Evolutionary conservation across 2,888 invertebrate genomes (phyloP).

Genomic region (Thyatira batis): DNA sequence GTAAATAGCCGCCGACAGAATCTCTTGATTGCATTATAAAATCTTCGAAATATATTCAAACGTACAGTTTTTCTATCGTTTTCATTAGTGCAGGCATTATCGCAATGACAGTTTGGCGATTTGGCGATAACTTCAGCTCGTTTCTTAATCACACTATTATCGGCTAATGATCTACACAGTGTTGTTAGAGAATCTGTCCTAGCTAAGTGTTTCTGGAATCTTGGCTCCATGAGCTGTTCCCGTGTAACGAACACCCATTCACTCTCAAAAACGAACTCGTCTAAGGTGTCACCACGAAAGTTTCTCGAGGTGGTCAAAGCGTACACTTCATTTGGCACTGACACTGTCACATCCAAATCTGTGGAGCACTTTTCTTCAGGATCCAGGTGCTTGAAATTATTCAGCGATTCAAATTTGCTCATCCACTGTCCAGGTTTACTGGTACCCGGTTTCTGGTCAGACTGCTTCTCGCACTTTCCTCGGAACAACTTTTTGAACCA

Average conservation of each 20-base stretch:
- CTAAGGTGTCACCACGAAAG: slow-evolving; percentile 58
- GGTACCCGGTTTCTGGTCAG: slow-evolving; percentile 32
- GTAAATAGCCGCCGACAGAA: slow-evolving; percentile 36
- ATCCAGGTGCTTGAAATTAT: slow-evolving; percentile 18
- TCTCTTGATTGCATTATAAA: slow-evolving; percentile 26
- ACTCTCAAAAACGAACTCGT: slow-evolving; percentile 64
- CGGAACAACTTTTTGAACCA: slow-evolving; percentile 85
- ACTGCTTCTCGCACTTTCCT: slow-evolving; percentile 77
- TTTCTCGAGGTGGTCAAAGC: slow-evolving; percentile 69
- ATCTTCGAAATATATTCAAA: slow-evolving; percentile 36
- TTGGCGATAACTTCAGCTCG: slow-evolving; percentile 47
- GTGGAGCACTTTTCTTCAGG: slow-evolving; percentile 19
- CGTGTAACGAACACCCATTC: slow-evolving; percentile 67
- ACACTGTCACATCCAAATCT: slow-evolving; percentile 30
- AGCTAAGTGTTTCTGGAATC: slow-evolving; percentile 55
- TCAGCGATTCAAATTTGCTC: slow-evolving; percentile 39
- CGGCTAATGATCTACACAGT: slow-evolving; percentile 53
- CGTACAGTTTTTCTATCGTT: slow-evolving; percentile 27
- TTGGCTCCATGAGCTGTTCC: slow-evolving; percentile 59
- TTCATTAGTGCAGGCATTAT: slow-evolving; percentile 37
- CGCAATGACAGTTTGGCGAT: slow-evolving; percentile 66
- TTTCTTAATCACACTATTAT: slow-evolving; percentile 38
- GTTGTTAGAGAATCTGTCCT: slow-evolving; percentile 50
- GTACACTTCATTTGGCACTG: slow-evolving; percentile 47
- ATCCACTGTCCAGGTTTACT: slow-evolving; percentile 34